Conservation (phyloP, 2,113 vertebrate genomes). For the Sprattus sprattus region DNA sequence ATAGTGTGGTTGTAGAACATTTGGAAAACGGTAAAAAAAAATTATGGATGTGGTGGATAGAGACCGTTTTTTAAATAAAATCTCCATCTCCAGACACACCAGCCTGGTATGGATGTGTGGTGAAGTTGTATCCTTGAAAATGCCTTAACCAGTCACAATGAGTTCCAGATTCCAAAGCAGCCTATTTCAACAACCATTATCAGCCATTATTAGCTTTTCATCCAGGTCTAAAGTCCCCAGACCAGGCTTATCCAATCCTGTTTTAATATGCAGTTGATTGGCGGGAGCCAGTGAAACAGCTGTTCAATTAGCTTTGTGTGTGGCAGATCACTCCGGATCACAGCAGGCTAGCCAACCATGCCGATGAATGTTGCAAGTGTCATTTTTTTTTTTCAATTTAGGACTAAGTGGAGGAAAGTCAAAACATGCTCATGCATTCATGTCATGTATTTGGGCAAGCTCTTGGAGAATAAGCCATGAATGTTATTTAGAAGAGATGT, state of each 20-base stretch:
- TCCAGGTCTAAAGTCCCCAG: background rate
- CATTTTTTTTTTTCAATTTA: background rate
- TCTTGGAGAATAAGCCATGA: background rate
- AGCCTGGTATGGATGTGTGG: too few species aligned
- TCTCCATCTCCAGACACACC: too few species aligned
- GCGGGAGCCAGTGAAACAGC: background rate
- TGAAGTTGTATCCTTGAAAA: background rate
- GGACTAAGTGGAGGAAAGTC: too few species aligned
- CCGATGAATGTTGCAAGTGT: background rate
- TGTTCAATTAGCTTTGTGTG: background rate
- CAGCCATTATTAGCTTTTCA: background rate
- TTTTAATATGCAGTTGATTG: background rate
- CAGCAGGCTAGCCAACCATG: background rate
- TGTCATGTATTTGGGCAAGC: background rate
- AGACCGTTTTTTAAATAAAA: too few species aligned
- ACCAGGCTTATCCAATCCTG: background rate
- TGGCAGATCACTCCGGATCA: background rate
- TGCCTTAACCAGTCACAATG: background rate
- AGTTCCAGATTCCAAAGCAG: too few species aligned
- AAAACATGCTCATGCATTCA: background rate
- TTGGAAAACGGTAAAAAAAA: too few species aligned
- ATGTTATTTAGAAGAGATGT: background rate
- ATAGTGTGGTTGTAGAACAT: too few species aligned
- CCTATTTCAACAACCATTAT: too few species aligned
- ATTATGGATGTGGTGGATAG: too few species aligned